phyloP scores from a whole-genome alignment of 2,113 vertebrate genomes.

The Baryphthengus martii region DNA sequence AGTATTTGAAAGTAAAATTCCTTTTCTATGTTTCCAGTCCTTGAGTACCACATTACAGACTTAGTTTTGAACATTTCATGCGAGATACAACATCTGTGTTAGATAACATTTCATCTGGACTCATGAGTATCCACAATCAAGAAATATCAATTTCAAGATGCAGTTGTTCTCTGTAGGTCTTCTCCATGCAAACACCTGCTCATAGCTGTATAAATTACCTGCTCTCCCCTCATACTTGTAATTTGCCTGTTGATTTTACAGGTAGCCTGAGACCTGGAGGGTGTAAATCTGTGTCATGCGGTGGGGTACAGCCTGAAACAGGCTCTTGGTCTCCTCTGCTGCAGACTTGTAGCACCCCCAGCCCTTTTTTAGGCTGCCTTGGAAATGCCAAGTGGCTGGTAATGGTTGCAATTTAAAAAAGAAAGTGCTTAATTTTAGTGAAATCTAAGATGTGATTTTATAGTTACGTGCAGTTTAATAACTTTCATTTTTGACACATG shows the following conservation, averaged over 20 bases:
- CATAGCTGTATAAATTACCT: not conserved
- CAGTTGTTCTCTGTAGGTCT: not conserved
- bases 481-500: not conserved
- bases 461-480: not conserved
- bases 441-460: not conserved
- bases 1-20: not conserved
- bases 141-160: not conserved
- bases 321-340: not conserved
- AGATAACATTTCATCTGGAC: not conserved
- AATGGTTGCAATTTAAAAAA: not conserved
- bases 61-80: accelerated
- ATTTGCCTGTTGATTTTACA: not conserved
- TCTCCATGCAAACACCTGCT: not conserved
- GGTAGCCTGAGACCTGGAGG: not conserved
- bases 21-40: accelerated
- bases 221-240: not conserved
- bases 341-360: not conserved
- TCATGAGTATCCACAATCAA: not conserved
- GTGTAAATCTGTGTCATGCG: accelerated
- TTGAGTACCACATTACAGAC: not conserved
- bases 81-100: not conserved
- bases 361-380: not conserved
- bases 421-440: not conserved
- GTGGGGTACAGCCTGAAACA: not conserved
- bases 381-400: not conserved